Percentiles rank a stretch among this genome's conserved stretches.
Evolutionary conservation across 2,797 vertebrate species (phyloP).

Genomic region (Malurus leucopterus): DNA sequence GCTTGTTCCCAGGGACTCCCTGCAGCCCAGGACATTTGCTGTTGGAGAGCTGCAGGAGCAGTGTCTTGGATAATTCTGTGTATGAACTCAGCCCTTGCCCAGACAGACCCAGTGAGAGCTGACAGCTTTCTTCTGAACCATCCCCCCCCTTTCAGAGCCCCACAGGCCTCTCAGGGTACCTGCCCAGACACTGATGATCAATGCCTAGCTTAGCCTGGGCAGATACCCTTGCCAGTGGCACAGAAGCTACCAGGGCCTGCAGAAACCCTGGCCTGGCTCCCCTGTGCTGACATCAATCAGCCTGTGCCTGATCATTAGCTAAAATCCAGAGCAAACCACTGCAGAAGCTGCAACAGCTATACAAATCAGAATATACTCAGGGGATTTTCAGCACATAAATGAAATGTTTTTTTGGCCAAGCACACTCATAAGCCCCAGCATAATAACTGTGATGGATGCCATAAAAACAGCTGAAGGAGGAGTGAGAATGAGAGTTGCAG

Average conservation of each 20-base stretch:
- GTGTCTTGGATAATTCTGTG: not conserved
- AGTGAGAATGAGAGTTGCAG: not conserved
- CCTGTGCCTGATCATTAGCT: constrained; percentile 3
- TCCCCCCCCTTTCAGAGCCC: not conserved
- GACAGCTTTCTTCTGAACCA: not conserved
- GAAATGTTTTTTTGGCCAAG: not conserved
- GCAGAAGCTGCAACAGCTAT: constrained; percentile 8
- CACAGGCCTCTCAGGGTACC: not conserved
- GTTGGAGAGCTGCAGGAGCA: not conserved
- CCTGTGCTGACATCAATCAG: not conserved
- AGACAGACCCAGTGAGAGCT: not conserved
- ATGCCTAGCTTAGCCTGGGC: not conserved
- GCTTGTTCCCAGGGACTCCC: not conserved
- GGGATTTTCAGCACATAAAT: not conserved
- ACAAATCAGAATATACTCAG: not conserved
- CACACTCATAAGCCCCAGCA: not conserved
- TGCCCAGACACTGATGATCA: not conserved
- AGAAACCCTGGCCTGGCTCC: not conserved
- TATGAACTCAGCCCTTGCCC: not conserved
- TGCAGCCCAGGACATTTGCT: not conserved
- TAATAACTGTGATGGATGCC: not conserved
- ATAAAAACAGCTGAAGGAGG: not conserved
- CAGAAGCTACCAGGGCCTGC: not conserved
- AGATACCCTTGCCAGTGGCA: not conserved
- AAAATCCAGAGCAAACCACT: constrained; percentile 9